phyloP scores from a whole-genome alignment of 2,888 invertebrate species.

The Scrobipalpa atriplicella region DNA sequence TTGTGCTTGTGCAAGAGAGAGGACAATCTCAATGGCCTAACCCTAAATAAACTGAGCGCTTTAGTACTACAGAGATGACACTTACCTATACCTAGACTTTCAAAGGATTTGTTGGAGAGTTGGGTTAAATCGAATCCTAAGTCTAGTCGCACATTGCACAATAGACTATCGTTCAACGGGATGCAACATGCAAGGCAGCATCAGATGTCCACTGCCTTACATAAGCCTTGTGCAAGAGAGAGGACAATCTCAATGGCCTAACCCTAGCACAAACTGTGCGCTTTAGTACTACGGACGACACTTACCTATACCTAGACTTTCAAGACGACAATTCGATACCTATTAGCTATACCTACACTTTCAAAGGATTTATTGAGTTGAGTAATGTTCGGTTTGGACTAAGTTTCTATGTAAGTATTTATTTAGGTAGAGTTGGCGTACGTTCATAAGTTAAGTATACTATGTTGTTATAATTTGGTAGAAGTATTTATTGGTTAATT shows the following conservation, averaged over 20 bases:
- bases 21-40: too few relatives aligned
- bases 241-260: slow-evolving; percentile 22
- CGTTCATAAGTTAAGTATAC: not conserved
- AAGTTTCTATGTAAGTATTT: not conserved
- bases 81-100: too few relatives aligned
- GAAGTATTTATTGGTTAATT: too few relatives aligned
- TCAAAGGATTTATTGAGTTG: slow-evolving; percentile 1
- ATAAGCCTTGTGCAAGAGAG: slow-evolving; percentile 21
- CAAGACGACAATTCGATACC: not conserved
- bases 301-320: not conserved
- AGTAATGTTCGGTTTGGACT: not conserved
- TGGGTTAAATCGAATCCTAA: not conserved
- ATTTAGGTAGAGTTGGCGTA: slow-evolving; percentile 6
- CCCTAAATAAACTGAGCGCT: too few relatives aligned
- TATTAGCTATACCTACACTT: not conserved
- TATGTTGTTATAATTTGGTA: too few relatives aligned
- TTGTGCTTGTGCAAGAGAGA: too few relatives aligned
- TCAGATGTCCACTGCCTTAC: slow-evolving; percentile 19
- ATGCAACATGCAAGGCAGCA: slow-evolving; percentile 6
- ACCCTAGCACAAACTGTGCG: not conserved
- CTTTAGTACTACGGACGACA: slow-evolving; percentile 7
- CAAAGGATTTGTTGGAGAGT: too few relatives aligned
- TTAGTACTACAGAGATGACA: too few relatives aligned
- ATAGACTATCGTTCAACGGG: slow-evolving; percentile 5
- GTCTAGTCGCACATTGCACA: not conserved